Conservation (phyloP, 1,140 invertebrate species). For the Arion vulgaris region DNA sequence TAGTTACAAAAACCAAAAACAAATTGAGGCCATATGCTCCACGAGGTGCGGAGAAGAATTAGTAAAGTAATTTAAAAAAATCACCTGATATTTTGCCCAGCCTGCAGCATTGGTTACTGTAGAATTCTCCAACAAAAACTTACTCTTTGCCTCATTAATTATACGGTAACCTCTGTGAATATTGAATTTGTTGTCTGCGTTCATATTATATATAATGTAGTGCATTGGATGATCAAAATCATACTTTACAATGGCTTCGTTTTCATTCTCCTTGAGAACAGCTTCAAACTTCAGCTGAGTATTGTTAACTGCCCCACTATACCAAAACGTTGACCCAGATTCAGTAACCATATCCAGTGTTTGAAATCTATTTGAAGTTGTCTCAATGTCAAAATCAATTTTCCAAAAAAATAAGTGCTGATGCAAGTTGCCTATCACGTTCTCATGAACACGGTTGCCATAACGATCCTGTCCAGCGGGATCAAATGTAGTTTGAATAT, state of each 20-base stretch:
- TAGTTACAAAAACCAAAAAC: too few relatives aligned
- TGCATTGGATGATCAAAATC: conserved; percentile 51
- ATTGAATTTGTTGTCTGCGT: conserved; percentile 51
- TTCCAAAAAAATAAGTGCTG: conserved; percentile 68
- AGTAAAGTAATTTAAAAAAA: not conserved
- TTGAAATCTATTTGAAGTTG: conserved; percentile 55
- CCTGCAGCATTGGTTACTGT: conserved; percentile 51
- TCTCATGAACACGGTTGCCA: conserved; percentile 50
- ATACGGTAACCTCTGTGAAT: conserved; percentile 60
- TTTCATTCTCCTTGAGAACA: conserved; percentile 50
- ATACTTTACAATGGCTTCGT: conserved; percentile 45
- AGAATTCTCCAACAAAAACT: conserved; percentile 55
- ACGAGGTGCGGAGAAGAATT: too few relatives aligned
- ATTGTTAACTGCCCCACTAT: conserved; percentile 43
- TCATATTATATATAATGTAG: conserved; percentile 55
- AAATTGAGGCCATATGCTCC: too few relatives aligned
- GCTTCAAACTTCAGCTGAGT: conserved; percentile 53
- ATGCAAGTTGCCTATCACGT: conserved; percentile 59
- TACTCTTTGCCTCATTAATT: conserved; percentile 50
- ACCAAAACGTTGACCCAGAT: conserved; percentile 50
- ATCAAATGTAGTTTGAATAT: conserved; percentile 38
- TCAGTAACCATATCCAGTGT: conserved; percentile 58
- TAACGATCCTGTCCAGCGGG: conserved; percentile 41
- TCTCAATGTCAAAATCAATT: conserved; percentile 62
- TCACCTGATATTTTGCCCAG: conserved; percentile 61